Evolutionary conservation across 2,797 vertebrate genomes (phyloP).

Genomic region (Alfaro cultratus): DNA sequence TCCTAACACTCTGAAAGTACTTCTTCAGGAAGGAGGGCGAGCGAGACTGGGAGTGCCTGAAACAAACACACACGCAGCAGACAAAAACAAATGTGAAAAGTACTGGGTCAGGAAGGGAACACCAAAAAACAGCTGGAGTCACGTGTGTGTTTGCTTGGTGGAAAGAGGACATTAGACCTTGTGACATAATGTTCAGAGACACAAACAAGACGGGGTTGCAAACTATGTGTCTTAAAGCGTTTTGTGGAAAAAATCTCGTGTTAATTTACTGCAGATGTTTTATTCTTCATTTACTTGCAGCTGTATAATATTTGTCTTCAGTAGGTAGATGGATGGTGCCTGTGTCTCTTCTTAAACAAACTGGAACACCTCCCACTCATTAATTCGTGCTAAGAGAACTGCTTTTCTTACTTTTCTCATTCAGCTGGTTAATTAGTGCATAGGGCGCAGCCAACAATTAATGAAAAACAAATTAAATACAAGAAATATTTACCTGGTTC

Average conservation of each 20-base stretch:
- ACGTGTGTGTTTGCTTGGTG: slow-evolving; percentile 36
- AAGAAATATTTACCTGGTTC: neutral
- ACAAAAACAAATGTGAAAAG: slow-evolving; percentile 60
- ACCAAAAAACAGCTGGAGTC: slow-evolving; percentile 48
- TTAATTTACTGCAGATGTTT: neutral
- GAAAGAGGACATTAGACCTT: slow-evolving; percentile 14
- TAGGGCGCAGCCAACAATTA: neutral
- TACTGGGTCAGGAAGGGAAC: slow-evolving; percentile 48
- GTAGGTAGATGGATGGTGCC: too few relatives aligned
- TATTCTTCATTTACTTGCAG: neutral
- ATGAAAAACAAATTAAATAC: neutral
- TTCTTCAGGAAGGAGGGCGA: slow-evolving; percentile 49
- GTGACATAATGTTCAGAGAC: slow-evolving; percentile 4
- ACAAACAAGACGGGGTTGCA: neutral
- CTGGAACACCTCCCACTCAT: neutral
- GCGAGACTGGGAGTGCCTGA: slow-evolving; percentile 64
- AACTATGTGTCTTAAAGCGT: neutral
- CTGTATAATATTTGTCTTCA: neutral
- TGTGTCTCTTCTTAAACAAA: neutral
- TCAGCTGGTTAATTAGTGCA: neutral
- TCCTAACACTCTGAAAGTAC: slow-evolving; percentile 52
- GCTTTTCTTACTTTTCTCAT: neutral
- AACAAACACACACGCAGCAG: slow-evolving; percentile 39
- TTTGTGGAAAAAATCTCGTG: neutral
- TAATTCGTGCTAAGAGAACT: neutral